Base-by-base conservation (phyloP, 30 jellyfish, hydroid and myxozoan species). In the Rhopilema esculentum region DNA sequence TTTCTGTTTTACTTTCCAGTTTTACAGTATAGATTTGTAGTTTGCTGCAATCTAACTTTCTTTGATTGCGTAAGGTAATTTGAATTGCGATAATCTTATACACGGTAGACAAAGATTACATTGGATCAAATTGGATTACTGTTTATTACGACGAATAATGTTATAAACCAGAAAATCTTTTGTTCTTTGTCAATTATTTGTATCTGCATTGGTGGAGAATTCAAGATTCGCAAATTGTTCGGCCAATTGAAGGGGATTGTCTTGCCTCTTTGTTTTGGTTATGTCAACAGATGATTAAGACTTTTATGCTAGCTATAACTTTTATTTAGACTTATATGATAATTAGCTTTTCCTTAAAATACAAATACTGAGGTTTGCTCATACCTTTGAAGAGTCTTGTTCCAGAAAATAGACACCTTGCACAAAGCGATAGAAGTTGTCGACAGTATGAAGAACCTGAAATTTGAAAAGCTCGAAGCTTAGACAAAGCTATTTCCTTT, bases 101-200 rank as follows among this genome's bases (percentile, higher is more conserved):
- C 57, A 40, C 6, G 6, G 57, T 2, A 40, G 57, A 40, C 57
- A 12, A 40, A 6, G 57, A 6, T 40, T 40, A 40, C 57, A 12
- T 40, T 40, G 57, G 57, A 40, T 40, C 57, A 40, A 40, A 40
- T 40, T 40, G 12, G 57, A 40, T 40, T 40, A 40, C 57, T 40
- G 9, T 40, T 40, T 40, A 40, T 40, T 40, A 40, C 57, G 12
- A 40, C 9, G 57, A 2, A 40, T 40, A 40, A 40, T 40, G 57
- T 6, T 40, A 40, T 40, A 40, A 40, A 40, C 12, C 57, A 40
- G 6, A 12, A 40, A 40, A 40, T 40, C 57, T 40, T 40, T 73
- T 73, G 70, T 73, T 23, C 84, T 73, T 73, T 73, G 84, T 73
- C 84, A 73, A 32, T 73, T 73, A 73, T 73, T 73, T 73, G 84